Conservation (phyloP, 2,113 vertebrate genomes). For the Brachyhypopomus occidentalis region DNA sequence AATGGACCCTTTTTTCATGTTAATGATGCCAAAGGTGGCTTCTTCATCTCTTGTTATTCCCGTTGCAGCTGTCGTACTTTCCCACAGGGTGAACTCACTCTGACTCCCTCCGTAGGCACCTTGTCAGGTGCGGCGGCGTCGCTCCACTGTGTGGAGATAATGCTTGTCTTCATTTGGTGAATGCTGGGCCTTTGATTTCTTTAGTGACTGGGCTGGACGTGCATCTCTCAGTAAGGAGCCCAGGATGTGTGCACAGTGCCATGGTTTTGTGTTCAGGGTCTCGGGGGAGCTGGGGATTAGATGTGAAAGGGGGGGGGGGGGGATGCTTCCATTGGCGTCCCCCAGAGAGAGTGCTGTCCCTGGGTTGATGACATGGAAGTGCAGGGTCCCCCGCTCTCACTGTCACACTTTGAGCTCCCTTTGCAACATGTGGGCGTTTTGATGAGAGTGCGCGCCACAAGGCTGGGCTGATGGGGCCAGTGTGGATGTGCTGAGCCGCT, state of each 20-base stretch:
- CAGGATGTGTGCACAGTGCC: not conserved
- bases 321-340: not conserved
- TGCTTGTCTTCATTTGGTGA: not conserved
- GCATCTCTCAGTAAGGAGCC: not conserved
- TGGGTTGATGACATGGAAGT: constrained; percentile 7
- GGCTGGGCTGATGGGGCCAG: not conserved
- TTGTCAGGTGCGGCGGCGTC: not conserved
- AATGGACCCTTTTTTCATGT: constrained; percentile 68
- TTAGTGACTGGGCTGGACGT: not conserved
- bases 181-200: not conserved
- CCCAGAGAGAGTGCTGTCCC: constrained; percentile 20
- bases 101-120: constrained; percentile 49
- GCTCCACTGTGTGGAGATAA: constrained; percentile 1
- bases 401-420: not conserved
- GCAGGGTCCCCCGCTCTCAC: constrained; percentile 7
- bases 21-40: constrained; percentile 69
- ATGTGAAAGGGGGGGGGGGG: constrained; percentile 19
- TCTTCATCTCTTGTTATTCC: constrained; percentile 70
- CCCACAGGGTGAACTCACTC: constrained; percentile 56
- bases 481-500: not conserved
- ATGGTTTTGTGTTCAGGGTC: not conserved
- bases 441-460: not conserved
- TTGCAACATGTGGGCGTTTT: not conserved
- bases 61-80: constrained; percentile 57
- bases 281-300: constrained; percentile 6